Base-by-base conservation (phyloP, 35 echinoderm and acorn worm species). In the Heliocidaris erythrogramma region DNA sequence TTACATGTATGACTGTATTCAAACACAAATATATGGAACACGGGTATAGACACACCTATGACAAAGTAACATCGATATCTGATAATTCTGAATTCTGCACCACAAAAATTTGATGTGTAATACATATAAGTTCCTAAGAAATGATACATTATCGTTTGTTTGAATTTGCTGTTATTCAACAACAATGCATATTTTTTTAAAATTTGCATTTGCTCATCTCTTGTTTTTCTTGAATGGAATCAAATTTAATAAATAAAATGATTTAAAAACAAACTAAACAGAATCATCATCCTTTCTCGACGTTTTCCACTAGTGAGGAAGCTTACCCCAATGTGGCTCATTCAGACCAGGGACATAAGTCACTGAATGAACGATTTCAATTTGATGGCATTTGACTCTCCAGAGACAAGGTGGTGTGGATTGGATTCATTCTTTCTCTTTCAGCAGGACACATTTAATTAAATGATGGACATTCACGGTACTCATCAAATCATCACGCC, bases 321-420 rank as follows among this genome's bases (percentile, higher is more conserved):
- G 18, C 21, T 21, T 42, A 21, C 7, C n/a, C 27, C 65, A 24
- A 7, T 27, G 8, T 78, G 27, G 27, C 24, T n/a, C 6, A 7
- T 7, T 78, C 18, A 78, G 1, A 9, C 14, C 17, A 18, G 65
- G 27, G 65, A 78, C 18, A 78, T n/a, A 78, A 78, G 65, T 78
- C 65, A 78, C 7, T 78, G 65, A 78, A 78, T n/a, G 7, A 78
- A 78, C 65, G n/a, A 78, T 78, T 78, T 78, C 65, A 78, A 78
- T 78, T 78, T 78, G 65, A 78, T 78, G 65, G 65, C 65, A 17
- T 78, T n/a, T 78, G 65, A 78, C 65, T 78, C 65, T 78, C 65
- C 8, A 78, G 21, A n/a, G 27, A 24, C 65, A 78, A 18, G 65
- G 27, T 78, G 65, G 27, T 21, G 65, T 78, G 27, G 27, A 78